phyloP scores from a whole-genome alignment of 2,113 vertebrate species.

The Atherinomorus stipes region DNA sequence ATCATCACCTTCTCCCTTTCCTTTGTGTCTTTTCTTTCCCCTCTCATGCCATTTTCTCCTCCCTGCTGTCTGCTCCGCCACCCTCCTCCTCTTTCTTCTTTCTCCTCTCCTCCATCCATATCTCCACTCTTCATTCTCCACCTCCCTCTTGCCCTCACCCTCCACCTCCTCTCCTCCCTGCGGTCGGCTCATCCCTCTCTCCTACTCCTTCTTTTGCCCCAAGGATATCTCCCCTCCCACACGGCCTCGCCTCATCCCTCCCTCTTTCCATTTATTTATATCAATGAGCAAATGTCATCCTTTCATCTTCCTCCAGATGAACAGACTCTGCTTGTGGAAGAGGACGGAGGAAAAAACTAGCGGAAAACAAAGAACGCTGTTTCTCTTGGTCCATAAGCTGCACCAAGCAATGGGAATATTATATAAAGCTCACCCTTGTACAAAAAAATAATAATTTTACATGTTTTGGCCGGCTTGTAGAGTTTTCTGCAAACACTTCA shows the following conservation, averaged over 20 bases:
- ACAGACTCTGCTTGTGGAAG: slow-evolving; percentile 73
- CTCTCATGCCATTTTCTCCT: slow-evolving; percentile 2
- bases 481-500: slow-evolving; percentile 47
- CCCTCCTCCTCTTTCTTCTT: not conserved
- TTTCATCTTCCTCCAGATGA: slow-evolving; percentile 84
- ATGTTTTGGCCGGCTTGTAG: slow-evolving; percentile 50
- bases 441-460: slow-evolving; percentile 57
- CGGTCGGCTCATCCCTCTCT: slow-evolving; percentile 72
- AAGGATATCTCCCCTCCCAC: slow-evolving; percentile 80
- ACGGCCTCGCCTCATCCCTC: slow-evolving; percentile 69
- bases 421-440: slow-evolving; percentile 67
- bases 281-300: slow-evolving; percentile 81
- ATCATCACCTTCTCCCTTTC: slow-evolving; percentile 5
- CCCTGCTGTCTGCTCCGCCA: slow-evolving; percentile 16
- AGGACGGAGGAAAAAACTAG: slow-evolving; percentile 70
- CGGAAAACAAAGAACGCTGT: slow-evolving; percentile 52
- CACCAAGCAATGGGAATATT: slow-evolving; percentile 65
- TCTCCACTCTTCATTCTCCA: slow-evolving; percentile 53
- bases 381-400: slow-evolving; percentile 63
- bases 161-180: slow-evolving; percentile 73
- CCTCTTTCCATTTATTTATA: slow-evolving; percentile 82
- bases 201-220: slow-evolving; percentile 75
- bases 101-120: slow-evolving; percentile 35
- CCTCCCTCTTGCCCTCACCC: slow-evolving; percentile 56
- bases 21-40: slow-evolving; percentile 4